Conservation (phyloP, 2,797 vertebrate species). For the Parauchenoglanis punctatus region DNA sequence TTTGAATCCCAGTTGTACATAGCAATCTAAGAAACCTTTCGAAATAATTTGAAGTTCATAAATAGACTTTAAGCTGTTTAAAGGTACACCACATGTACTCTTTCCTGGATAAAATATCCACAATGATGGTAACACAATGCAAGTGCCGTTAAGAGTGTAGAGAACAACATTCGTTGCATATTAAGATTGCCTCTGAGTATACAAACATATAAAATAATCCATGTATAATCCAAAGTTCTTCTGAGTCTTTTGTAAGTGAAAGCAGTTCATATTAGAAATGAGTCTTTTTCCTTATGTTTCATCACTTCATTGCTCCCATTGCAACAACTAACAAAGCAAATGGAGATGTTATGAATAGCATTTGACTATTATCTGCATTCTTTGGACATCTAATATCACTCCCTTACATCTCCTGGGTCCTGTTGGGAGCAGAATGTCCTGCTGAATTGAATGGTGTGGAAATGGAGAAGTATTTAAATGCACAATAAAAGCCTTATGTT, state of each 20-base stretch:
- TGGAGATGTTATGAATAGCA: not conserved
- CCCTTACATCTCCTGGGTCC: not conserved
- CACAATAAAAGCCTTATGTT: slow-evolving; percentile 37
- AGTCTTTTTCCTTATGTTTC: not conserved
- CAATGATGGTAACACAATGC: not conserved
- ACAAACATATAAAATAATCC: not conserved
- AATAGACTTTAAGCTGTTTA: not conserved
- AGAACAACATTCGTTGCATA: slow-evolving; percentile 2
- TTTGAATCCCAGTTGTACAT: slow-evolving; percentile 15
- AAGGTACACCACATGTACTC: not conserved
- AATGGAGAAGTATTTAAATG: slow-evolving; percentile 41
- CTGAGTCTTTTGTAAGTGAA: not conserved
- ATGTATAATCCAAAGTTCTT: not conserved
- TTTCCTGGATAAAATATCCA: not conserved
- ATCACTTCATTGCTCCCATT: not conserved
- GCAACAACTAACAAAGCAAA: slow-evolving; percentile 11
- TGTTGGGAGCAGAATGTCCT: slow-evolving; percentile 9
- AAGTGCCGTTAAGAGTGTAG: not conserved
- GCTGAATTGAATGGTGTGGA: slow-evolving; percentile 37
- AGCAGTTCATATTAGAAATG: not conserved
- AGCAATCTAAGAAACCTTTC: not conserved
- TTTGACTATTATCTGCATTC: not conserved
- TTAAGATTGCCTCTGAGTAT: not conserved
- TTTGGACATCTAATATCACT: slow-evolving; percentile 1
- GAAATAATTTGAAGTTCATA: not conserved